Evolutionary conservation across 2,888 invertebrate species (phyloP).

Genomic region (Rutpela maculata): DNA sequence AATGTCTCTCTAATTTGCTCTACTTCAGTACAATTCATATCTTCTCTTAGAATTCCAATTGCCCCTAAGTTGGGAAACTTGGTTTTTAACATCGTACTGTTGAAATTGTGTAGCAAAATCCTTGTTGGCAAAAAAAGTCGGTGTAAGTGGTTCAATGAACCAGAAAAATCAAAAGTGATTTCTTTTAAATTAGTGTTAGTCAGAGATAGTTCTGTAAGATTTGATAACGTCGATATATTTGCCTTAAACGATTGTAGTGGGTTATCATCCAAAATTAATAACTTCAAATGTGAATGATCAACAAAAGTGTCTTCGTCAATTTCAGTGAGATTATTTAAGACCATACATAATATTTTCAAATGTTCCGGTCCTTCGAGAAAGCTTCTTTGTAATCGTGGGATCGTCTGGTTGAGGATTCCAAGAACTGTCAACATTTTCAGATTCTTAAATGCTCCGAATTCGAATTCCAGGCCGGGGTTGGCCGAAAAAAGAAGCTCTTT

Average conservation of each 20-base stretch:
- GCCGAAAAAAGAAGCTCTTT: too few species aligned
- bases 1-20: too few species aligned
- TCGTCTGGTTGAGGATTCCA: not conserved
- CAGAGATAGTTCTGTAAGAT: not conserved
- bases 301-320: conserved; percentile 1
- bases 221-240: not conserved
- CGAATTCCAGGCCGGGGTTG: too few species aligned
- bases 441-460: not conserved
- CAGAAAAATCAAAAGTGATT: not conserved
- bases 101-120: too few species aligned
- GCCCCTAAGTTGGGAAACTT: too few species aligned
- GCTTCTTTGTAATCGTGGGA: not conserved
- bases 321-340: not conserved
- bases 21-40: too few species aligned
- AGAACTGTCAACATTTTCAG: not conserved
- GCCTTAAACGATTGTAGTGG: not conserved
- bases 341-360: not conserved
- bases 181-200: not conserved
- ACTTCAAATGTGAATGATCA: not conserved
- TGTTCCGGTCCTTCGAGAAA: not conserved
- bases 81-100: too few species aligned
- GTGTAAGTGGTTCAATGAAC: too few species aligned
- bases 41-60: too few species aligned
- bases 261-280: not conserved
- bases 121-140: too few species aligned